Evolutionary conservation across 2,797 vertebrate species (phyloP).

Genomic region (Sebastes minor): DNA sequence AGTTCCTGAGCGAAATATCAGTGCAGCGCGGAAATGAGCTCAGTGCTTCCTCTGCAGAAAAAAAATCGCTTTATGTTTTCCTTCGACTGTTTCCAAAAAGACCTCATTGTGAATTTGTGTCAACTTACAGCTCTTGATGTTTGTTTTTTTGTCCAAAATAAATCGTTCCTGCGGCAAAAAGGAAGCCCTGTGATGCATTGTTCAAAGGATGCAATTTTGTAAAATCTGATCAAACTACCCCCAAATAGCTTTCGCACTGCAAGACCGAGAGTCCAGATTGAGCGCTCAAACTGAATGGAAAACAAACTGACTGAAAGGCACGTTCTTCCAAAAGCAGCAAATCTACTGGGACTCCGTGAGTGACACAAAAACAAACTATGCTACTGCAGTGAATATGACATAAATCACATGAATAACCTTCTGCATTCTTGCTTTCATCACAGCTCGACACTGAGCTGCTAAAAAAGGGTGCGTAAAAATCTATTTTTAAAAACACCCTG

Average conservation of each 20-base stretch:
- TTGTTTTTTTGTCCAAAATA: constrained; percentile 24
- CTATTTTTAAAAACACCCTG: constrained; percentile 71
- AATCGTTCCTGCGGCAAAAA: not conserved
- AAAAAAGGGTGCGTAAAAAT: constrained; percentile 63
- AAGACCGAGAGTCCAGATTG: constrained; percentile 3
- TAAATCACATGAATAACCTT: constrained; percentile 45
- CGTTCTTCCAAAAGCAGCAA: not conserved
- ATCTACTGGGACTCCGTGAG: not conserved
- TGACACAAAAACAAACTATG: constrained; percentile 14
- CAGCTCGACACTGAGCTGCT: constrained; percentile 49
- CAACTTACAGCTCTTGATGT: constrained; percentile 11
- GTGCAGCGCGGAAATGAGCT: constrained; percentile 69
- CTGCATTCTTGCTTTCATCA: constrained; percentile 57
- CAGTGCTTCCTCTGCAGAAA: constrained; percentile 66
- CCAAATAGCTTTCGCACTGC: constrained; percentile 6
- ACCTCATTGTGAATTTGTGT: constrained; percentile 54
- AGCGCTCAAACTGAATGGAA: not conserved
- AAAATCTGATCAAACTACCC: constrained; percentile 33
- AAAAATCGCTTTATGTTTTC: constrained; percentile 32
- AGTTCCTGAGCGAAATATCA: constrained; percentile 65
- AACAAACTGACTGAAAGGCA: constrained; percentile 7
- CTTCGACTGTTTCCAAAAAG: constrained; percentile 28
- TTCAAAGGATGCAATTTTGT: constrained; percentile 33
- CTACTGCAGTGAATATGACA: constrained; percentile 26
- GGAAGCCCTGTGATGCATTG: constrained; percentile 31